Evolutionary conservation across 2,797 vertebrate species (phyloP), one percentile per base, ranked within the genome.

Genomic region (Potorous gilbertii): DNA sequence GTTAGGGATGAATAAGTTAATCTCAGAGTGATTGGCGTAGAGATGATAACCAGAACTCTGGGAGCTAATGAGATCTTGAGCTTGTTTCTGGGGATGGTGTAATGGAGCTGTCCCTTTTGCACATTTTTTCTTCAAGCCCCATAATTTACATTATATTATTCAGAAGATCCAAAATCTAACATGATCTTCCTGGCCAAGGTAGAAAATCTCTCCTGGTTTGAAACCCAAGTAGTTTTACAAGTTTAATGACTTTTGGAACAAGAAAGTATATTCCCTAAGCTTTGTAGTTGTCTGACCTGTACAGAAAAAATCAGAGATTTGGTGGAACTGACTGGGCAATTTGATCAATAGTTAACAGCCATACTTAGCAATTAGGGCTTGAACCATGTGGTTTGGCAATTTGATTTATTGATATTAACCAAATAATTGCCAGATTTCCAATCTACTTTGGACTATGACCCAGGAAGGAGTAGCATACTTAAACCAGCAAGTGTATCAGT

Each of bases 401-500:
- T 92, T 91, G 27, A 95, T 55, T 94, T 95, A 57, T 55, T 93
- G 59, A 40, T 92, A 55, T 12, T 16, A 24, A 96, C 52, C 8
- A 74, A 95, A 92, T 29, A 90, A 28, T 93, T 90, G 87, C 91
- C 46, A 91, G 0, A 4, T 92, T 94, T 93, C 52, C 34, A 54
- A 16, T 29, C 56, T 54, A 2, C 94, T 96, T 95, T 27, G 0
- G 92, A 90, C 16, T 74, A 57, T 56, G 52, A 40, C 56, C 28
- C 54, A 62, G 93, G 90, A 91, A 96, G 93, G 94, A 74, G 94
- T 1, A 81, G 40, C 92, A 91, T 55, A 95, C 50, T 40, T 11
- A 5, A 62, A 94, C 52, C 57, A 96, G 90, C 55, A 59, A 96
- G 87, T 91, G 5, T 92, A 57, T 93, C 93, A 94, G 95, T 91